Conservation (phyloP, 2,113 vertebrate species). For the Geococcyx californianus region DNA sequence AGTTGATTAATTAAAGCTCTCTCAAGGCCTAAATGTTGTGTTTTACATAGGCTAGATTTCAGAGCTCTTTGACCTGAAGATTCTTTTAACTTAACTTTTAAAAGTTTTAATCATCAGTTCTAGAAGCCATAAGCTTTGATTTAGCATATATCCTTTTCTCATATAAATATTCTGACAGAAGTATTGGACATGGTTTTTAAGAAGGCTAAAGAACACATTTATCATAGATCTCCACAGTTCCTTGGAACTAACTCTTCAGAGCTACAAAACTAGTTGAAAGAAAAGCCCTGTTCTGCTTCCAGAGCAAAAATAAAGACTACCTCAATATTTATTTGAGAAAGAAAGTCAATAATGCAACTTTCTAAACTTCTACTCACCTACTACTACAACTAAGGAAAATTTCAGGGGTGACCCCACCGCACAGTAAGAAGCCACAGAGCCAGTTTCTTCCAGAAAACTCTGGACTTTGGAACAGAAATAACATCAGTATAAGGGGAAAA, state of each 20-base stretch:
- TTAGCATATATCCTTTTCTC: neutral
- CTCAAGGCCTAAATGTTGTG: neutral
- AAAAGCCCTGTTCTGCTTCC: neutral
- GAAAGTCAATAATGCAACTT: neutral
- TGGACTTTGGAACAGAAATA: neutral
- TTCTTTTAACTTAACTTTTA: neutral
- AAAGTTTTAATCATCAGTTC: neutral
- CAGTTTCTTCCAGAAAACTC: neutral
- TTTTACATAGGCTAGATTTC: neutral
- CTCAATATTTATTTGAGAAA: neutral
- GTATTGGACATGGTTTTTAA: neutral
- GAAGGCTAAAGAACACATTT: neutral
- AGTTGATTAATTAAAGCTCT: neutral
- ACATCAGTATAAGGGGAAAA: neutral
- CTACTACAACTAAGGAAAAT: neutral
- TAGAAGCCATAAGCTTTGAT: neutral
- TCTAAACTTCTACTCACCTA: neutral
- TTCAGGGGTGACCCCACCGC: neutral
- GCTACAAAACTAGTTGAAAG: neutral
- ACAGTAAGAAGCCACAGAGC: neutral
- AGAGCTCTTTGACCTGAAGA: neutral
- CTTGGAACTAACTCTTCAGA: neutral
- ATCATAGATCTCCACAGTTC: neutral
- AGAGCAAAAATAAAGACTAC: neutral
- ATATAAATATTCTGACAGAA: neutral